Conservation (phyloP, 2,113 vertebrate species). For the Bubo bubo region DNA sequence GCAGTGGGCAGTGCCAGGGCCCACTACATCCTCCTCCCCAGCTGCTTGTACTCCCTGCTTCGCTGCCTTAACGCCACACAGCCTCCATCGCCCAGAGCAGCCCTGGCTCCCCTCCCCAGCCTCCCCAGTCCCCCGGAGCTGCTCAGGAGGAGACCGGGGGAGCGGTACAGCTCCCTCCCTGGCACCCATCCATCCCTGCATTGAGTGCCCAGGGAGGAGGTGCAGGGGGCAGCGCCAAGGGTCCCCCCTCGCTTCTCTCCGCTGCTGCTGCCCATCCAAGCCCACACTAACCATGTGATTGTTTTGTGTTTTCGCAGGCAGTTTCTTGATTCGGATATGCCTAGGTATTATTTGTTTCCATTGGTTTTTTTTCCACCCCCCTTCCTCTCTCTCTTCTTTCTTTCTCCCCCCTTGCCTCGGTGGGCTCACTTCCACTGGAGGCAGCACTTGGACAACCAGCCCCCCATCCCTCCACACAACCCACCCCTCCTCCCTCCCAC, state of each 20-base stretch:
- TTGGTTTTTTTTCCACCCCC: constrained; percentile 51
- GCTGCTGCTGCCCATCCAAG: constrained; percentile 66
- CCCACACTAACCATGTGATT: constrained; percentile 93
- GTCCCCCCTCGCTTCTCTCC: background rate
- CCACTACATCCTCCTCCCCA: background rate
- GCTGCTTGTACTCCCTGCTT: constrained; percentile 59
- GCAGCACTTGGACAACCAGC: constrained; percentile 44
- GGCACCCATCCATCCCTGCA: background rate
- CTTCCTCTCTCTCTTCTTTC: constrained; percentile 7
- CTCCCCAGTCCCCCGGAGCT: background rate
- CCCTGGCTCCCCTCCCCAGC: background rate
- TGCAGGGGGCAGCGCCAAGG: background rate
- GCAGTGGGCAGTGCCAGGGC: background rate
- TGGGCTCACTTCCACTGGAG: background rate
- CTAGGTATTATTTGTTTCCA: constrained; percentile 92
- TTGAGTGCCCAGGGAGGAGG: background rate
- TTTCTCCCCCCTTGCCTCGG: constrained; percentile 5
- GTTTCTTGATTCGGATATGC: constrained; percentile 99
- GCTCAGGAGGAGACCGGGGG: background rate
- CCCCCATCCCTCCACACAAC: background rate
- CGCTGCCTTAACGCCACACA: background rate
- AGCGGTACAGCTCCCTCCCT: background rate
- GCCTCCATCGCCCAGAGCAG: background rate
- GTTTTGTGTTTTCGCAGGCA: constrained; percentile 98
- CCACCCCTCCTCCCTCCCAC: constrained; percentile 3